Base-by-base conservation (phyloP, 2,113 vertebrate genomes). In the Megaleporinus macrocephalus region DNA sequence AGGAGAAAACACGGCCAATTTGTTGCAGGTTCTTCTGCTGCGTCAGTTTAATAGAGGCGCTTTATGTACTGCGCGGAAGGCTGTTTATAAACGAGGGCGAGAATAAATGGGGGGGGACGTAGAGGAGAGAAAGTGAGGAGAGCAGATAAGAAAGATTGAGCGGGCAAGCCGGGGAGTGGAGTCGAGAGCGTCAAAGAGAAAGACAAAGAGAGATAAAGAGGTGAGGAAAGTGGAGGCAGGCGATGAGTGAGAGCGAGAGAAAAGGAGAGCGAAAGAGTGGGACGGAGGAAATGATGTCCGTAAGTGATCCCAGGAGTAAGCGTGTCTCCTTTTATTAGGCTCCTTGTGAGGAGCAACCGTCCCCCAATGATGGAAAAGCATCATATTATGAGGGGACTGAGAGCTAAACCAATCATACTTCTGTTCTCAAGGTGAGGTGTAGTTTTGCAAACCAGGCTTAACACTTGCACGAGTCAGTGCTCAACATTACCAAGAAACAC, bases 1-100 rank as follows among this genome's bases (percentile, higher is more conserved):
- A 65, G 86, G 85, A 80, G 86, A 86, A 89, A 88, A 83, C 30
- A 30, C 44, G 80, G 81, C 72, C 88, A 86, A 84, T 93, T 90
- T 91, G 87, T 90, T 55, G 26, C 82, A 81, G 88, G 85, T 85
- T 87, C 84, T 87, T 88, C 65, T 80, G 85, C 81, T 30, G 83
- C 82, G 87, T 86, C 84, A 85, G 89, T 88, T 88, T 82, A 63
- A 81, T 75, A 79, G 69, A 70, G 73, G 24, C 61, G 20, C 75
- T 77, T 59, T 80, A 80, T 69, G 70, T 80, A 75, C 36, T 14
- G 36, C 24, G 33, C 61, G 41, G 76, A 81, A 66, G 22, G 29
- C 55, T 65, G 33, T 73, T 79, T 76, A 30, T 73, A 82, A 74
- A 41, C 24, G 47, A 63, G 57, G 29, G 18, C 2, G 30, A 73